Conservation (phyloP, 2,797 vertebrate species). For the Notamacropus eugenii region DNA sequence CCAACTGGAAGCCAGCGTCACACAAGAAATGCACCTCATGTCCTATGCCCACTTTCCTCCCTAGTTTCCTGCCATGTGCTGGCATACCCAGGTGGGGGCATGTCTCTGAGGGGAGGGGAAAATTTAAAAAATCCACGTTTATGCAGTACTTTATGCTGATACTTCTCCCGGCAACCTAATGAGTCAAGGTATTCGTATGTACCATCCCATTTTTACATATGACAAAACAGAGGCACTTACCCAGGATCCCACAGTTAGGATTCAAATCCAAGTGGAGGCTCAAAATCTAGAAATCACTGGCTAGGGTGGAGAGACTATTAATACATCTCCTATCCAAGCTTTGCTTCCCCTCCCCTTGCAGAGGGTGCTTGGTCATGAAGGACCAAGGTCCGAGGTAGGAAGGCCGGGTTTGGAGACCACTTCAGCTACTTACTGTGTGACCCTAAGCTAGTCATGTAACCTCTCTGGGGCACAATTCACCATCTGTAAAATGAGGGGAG, state of each 20-base stretch:
- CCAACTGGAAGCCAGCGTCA: conserved; percentile 84
- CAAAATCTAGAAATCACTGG: background rate
- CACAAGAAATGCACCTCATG: conserved; percentile 92
- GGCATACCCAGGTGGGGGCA: conserved; percentile 85
- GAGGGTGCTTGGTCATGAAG: background rate
- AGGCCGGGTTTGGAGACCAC: background rate
- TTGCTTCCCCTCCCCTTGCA: background rate
- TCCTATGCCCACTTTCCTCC: conserved; percentile 83
- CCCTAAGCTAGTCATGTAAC: background rate
- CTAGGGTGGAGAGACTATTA: background rate
- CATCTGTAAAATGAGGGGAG: background rate
- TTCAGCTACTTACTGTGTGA: background rate
- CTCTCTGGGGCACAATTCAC: background rate
- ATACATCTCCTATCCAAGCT: background rate
- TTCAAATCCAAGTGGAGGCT: background rate
- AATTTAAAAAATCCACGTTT: background rate
- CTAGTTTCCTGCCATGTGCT: conserved; percentile 87
- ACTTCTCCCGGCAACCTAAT: background rate
- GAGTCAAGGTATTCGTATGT: background rate
- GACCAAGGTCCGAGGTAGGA: background rate
- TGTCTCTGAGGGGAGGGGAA: conserved; percentile 76
- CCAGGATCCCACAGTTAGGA: background rate
- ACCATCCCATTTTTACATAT: background rate
- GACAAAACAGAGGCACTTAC: background rate
- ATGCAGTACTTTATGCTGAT: too few relatives aligned